Base-by-base conservation (phyloP, 2,888 invertebrate genomes). In the Drosophila colorata region DNA sequence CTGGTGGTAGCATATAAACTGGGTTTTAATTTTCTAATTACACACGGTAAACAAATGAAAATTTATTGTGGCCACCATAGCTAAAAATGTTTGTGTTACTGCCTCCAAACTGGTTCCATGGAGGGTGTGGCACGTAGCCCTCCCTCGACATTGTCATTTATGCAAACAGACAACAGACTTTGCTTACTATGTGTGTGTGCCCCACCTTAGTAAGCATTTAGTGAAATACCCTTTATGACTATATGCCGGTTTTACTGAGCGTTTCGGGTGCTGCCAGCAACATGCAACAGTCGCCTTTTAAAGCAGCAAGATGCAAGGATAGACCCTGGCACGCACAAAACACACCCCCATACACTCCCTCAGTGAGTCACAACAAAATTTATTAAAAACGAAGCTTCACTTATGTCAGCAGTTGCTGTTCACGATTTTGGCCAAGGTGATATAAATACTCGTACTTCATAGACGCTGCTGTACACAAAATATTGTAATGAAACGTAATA, bases 1-100 rank as follows among this genome's bases (percentile, higher is more conserved):
- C 46, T 69, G 61, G 60, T 63, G 66, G 58, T 77, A 76, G 73
- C 58, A 76, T 69, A 87, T 83, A 87, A 85, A 86, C 87, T 80
- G 71, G 87, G 88, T 77, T 88, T 85, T 88, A 87, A 88, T 85
- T 88, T 88, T 85, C 88, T 85, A 85, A 85, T 85, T 85, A 85
- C 88, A 87, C 85, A 88, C 83, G 67, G 78, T 71, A 87, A 84
- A 84, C 87, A 87, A 85, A 85, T 85, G 87, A 87, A 79, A 87
- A 85, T 88, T 88, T 88, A 88, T 88, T 84, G 87, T 70, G 72
- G 70, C 59, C 40, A 56, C 60, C 58, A 64, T 43, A 57, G 48
- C 75, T 63, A 70, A 71, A 67, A 71, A 46, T 52, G 64, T 53
- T 38, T 66, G 66, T 46, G 38, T 33, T 72, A 38, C 43, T 67